These are phyloP conservation scores for Thereva unica DNA, from an alignment of 2,888 invertebrate genomes.

Conservation along the genomic window DNA sequence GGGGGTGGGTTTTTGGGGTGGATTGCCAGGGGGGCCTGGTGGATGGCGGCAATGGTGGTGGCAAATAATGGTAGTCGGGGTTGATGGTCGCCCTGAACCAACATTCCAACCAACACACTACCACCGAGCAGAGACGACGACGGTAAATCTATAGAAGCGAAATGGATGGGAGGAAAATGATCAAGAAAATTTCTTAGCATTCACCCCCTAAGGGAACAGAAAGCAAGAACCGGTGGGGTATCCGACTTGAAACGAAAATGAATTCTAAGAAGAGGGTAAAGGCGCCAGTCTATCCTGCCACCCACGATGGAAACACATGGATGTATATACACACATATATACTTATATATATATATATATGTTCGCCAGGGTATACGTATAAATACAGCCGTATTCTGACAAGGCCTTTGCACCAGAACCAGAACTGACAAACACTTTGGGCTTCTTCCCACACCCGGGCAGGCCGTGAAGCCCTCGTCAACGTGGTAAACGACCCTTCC, in stretches of 20 bases:
- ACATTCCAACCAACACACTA: slow-evolving; percentile 29
- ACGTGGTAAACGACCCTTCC: slow-evolving; percentile 25
- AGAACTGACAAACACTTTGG: slow-evolving; percentile 36
- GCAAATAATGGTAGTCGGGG: slow-evolving; percentile 36
- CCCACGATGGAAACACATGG: slow-evolving; percentile 19
- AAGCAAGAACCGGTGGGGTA: slow-evolving; percentile 32
- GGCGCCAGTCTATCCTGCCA: slow-evolving; percentile 37
- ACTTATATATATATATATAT: slow-evolving; percentile 11
- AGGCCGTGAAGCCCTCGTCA: slow-evolving; percentile 8
- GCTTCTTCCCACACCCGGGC: slow-evolving; percentile 20
- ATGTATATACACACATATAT: slow-evolving; percentile 7
- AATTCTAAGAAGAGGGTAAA: slow-evolving; percentile 33
- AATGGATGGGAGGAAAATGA: slow-evolving; percentile 37
- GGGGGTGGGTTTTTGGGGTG: too few relatives aligned
- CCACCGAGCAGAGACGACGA: slow-evolving; percentile 10
- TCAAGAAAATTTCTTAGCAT: slow-evolving; percentile 38
- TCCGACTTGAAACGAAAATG: slow-evolving; percentile 29
- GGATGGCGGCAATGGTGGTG: not conserved
- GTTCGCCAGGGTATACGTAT: not conserved
- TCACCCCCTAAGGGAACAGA: slow-evolving; percentile 33
- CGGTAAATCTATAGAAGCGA: slow-evolving; percentile 38
- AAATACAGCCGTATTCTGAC: slow-evolving; percentile 1
- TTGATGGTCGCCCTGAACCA: slow-evolving; percentile 36
- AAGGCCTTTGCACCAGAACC: slow-evolving; percentile 32
- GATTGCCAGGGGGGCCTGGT: too few relatives aligned